Percentiles rank a stretch among this genome's conserved stretches.
These are phyloP conservation scores for Platyrinchus mystaceus DNA, from an alignment of 2,797 vertebrate species.

Conservation along the genomic window DNA sequence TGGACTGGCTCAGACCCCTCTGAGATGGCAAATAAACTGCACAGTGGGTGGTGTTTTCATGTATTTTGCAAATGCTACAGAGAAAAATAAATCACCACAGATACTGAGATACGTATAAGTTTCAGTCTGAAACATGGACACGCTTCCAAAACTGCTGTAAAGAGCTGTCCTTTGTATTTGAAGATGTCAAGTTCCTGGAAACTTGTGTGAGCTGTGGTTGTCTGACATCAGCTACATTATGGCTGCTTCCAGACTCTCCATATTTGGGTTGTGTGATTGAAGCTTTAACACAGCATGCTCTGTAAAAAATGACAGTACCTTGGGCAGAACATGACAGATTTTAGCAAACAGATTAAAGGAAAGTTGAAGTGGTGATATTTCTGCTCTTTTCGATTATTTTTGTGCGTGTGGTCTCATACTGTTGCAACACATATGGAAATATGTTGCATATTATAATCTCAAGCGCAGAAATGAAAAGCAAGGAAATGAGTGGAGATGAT, in stretches of 20 bases:
- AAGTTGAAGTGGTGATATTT: neutral
- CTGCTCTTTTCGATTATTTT: neutral
- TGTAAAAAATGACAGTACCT: conserved; percentile 17
- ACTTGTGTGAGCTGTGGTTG: neutral
- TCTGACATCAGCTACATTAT: neutral
- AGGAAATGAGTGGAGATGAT: neutral
- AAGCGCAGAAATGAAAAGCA: neutral
- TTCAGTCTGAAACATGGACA: neutral
- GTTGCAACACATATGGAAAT: neutral
- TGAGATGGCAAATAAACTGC: conserved; percentile 12
- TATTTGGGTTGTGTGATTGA: conserved; percentile 16
- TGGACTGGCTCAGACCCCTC: neutral
- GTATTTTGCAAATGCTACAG: conserved; percentile 7
- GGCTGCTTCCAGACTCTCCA: neutral
- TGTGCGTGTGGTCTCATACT: neutral
- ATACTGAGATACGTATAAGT: neutral
- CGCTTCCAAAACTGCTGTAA: neutral
- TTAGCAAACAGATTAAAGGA: conserved; percentile 9
- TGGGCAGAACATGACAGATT: conserved; percentile 4
- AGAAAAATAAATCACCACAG: neutral
- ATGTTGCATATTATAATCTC: neutral
- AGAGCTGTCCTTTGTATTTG: neutral
- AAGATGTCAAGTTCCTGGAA: neutral
- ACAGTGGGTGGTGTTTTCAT: neutral
- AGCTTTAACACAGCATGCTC: neutral